A percentile compares a stretch with the other conserved stretches of the same genome.
phyloP scores from a whole-genome alignment of 2,797 vertebrate genomes.

The Trachurus trachurus region DNA sequence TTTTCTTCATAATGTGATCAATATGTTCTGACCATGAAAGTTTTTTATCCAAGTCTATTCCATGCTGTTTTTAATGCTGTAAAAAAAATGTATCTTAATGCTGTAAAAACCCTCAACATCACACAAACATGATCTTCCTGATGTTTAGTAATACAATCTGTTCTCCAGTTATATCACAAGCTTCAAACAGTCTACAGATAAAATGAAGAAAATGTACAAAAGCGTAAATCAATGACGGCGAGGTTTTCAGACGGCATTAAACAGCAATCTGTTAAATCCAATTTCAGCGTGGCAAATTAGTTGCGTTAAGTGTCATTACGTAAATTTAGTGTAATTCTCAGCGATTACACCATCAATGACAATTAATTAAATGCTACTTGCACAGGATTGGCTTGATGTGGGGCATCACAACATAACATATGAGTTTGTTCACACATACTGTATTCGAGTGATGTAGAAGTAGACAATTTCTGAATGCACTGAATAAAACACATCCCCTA shows the following conservation, averaged over 20 bases:
- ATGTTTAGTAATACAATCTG: slow-evolving; percentile 24
- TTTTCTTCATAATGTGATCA: no score
- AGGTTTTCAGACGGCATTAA: slow-evolving; percentile 35
- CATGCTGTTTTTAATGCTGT: no score
- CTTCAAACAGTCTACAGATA: slow-evolving; percentile 20
- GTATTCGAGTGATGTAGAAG: background rate
- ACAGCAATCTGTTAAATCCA: slow-evolving; percentile 55
- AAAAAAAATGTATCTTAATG: background rate
- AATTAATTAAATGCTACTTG: slow-evolving; percentile 57
- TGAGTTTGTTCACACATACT: background rate
- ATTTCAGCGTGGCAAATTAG: slow-evolving; percentile 52
- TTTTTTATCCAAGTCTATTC: no score
- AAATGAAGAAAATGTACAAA: slow-evolving; percentile 24
- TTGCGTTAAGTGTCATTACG: slow-evolving; percentile 39
- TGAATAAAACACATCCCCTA: background rate
- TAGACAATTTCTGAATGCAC: background rate
- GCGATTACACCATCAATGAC: slow-evolving; percentile 52
- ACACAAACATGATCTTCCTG: slow-evolving; percentile 18
- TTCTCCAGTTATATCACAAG: slow-evolving; percentile 24
- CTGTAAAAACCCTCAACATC: slow-evolving; percentile 17
- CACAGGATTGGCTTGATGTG: slow-evolving; percentile 25
- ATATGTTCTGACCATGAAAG: no score
- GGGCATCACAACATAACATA: slow-evolving; percentile 12
- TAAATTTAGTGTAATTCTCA: slow-evolving; percentile 59
- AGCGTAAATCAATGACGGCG: slow-evolving; percentile 21